A percentile compares a stretch with the other conserved stretches of the same genome.
Conservation (phyloP, 2,113 vertebrate genomes). For the Poecile atricapillus region DNA sequence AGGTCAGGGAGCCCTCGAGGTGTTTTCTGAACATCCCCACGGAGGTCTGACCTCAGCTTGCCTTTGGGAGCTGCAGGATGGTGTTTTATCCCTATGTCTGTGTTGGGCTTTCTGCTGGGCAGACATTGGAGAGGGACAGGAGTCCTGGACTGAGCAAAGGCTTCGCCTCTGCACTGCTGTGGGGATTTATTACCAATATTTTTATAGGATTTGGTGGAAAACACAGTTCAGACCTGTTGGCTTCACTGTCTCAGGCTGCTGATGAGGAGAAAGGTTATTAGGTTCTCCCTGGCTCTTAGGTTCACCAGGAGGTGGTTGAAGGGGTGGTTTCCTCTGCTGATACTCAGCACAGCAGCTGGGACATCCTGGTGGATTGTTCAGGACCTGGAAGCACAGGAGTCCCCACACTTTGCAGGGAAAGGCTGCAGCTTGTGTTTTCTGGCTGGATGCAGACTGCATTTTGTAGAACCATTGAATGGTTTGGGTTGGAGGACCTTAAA, state of each 20-base stretch:
- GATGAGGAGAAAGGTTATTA: background rate
- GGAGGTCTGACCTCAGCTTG: background rate
- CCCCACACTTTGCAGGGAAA: background rate
- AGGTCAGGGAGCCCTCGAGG: background rate
- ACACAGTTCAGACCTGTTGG: background rate
- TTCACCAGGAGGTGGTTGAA: background rate
- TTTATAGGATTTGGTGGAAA: background rate
- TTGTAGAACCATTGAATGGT: background rate
- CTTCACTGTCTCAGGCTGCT: background rate
- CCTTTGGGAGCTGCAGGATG: background rate
- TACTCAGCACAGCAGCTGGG: fast-evolving
- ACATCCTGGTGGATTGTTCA: fast-evolving
- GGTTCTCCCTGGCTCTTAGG: background rate
- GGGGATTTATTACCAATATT: fast-evolving
- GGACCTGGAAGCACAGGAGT: background rate
- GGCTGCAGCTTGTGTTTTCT: background rate
- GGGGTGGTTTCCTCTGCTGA: background rate
- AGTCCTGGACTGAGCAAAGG: background rate
- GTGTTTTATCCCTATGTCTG: fast-evolving
- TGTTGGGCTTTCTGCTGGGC: background rate
- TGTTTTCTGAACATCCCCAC: background rate
- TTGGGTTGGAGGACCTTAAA: background rate
- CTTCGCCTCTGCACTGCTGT: background rate
- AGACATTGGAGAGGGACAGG: fast-evolving
- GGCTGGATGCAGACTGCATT: background rate